A percentile compares a stretch with the other conserved stretches of the same genome.
Evolutionary conservation across 2,113 vertebrate species (phyloP).

Genomic region (Eretmochelys imbricata): DNA sequence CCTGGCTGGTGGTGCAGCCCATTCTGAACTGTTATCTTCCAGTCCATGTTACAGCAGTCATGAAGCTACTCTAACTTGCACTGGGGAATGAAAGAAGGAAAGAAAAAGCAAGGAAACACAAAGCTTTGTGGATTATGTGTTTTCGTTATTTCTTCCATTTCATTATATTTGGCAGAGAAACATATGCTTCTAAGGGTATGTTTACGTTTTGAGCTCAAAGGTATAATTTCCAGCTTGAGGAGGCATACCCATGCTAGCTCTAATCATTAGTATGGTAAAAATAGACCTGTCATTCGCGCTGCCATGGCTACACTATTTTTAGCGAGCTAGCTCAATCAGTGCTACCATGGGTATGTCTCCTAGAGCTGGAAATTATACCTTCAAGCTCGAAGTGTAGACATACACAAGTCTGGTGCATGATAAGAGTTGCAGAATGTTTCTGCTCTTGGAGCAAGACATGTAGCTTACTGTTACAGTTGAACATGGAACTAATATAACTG

Average conservation of each 20-base stretch:
- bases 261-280: not conserved
- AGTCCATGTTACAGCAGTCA: not conserved
- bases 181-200: not conserved
- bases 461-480: not conserved
- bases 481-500: fast-evolving
- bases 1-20: not conserved
- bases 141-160: not conserved
- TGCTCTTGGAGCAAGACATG: not conserved
- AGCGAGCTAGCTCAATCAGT: not conserved
- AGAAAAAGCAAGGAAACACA: not conserved
- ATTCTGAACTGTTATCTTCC: not conserved
- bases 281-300: not conserved
- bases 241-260: not conserved
- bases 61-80: not conserved
- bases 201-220: not conserved
- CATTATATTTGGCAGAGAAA: not conserved
- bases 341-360: not conserved
- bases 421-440: not conserved
- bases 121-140: not conserved
- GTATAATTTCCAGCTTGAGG: not conserved
- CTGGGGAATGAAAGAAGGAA: fast-evolving
- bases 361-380: not conserved
- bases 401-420: not conserved
- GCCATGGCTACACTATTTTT: not conserved
- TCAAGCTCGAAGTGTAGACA: not conserved